A percentile compares a stretch with the other conserved stretches of the same genome.
Conservation (phyloP, 1,140 invertebrate genomes). For the Listronotus bonariensis region DNA sequence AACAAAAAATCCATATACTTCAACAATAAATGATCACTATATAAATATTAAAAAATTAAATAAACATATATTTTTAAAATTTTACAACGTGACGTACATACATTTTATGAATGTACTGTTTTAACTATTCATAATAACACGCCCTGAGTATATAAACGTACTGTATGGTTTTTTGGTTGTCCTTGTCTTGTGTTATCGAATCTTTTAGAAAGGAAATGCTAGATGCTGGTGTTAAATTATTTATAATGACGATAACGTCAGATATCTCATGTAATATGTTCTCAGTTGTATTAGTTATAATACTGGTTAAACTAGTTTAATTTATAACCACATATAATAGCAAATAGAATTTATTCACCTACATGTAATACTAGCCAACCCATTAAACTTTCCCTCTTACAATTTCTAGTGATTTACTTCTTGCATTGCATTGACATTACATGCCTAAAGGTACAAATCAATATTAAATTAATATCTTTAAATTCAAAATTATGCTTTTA, state of each 20-base stretch:
- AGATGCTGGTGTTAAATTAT: conserved; percentile 14
- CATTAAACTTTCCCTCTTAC: conserved; percentile 13
- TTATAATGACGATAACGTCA: background rate
- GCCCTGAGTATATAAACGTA: too few species aligned
- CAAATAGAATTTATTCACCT: too few species aligned
- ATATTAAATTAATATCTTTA: too few species aligned
- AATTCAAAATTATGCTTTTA: too few species aligned
- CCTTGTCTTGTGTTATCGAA: conserved; percentile 21
- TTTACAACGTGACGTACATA: too few species aligned
- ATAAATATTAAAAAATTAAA: too few species aligned
- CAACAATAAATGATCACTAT: too few species aligned
- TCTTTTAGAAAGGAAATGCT: conserved; percentile 27
- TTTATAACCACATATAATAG: background rate
- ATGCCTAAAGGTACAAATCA: too few species aligned
- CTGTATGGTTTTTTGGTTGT: background rate
- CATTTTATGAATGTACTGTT: too few species aligned
- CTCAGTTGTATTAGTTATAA: conserved; percentile 1
- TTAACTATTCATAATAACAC: too few species aligned
- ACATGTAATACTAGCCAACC: background rate
- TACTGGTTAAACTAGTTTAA: conserved; percentile 15
- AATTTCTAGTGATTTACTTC: conserved; percentile 21
- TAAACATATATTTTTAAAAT: too few species aligned
- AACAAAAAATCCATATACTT: too few species aligned
- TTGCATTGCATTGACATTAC: conserved; percentile 5
- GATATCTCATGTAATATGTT: background rate